Evolutionary conservation across 2,888 invertebrate genomes (phyloP).

Genomic region (Ganaspis brasiliensis): DNA sequence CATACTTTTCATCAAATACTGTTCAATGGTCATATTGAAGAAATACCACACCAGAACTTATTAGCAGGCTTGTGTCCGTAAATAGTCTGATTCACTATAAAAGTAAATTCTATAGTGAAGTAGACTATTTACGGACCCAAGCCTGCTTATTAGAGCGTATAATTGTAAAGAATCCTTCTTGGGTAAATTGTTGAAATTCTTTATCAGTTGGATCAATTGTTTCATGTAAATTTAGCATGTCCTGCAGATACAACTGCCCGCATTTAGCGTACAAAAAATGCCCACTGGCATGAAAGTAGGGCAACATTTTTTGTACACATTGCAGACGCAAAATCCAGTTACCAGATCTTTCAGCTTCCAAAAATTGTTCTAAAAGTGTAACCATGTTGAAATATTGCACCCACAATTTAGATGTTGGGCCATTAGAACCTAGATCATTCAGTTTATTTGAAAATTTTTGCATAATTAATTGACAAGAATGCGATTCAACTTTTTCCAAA

Average conservation of each 20-base stretch:
- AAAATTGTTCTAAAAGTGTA: conserved; percentile 55
- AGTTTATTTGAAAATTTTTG: background rate
- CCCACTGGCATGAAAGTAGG: conserved; percentile 67
- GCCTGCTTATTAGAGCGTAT: too few relatives aligned
- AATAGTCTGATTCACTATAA: too few relatives aligned
- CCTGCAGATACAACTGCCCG: conserved; percentile 68
- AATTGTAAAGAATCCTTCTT: background rate
- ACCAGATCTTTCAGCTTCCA: conserved; percentile 63
- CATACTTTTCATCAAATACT: conserved; percentile 60
- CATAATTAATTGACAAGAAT: background rate
- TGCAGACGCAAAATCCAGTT: conserved; percentile 63
- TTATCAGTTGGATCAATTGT: background rate
- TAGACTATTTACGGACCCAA: too few relatives aligned
- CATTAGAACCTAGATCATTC: conserved; percentile 19
- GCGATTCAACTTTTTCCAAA: background rate
- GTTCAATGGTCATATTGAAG: conserved; percentile 51
- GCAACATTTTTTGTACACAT: conserved; percentile 63
- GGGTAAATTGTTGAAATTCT: background rate
- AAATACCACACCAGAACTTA: too few relatives aligned
- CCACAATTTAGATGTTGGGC: conserved; percentile 55
- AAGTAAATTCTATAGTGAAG: too few relatives aligned
- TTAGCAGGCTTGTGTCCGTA: too few relatives aligned
- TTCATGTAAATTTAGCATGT: conserved; percentile 59
- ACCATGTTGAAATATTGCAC: conserved; percentile 57
- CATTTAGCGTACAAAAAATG: conserved; percentile 70